Percentiles rank a stretch among this genome's conserved stretches.
These are phyloP conservation scores for Pocillopora verrucosa DNA, from an alignment of 64 coral and sea anemone species.

Conservation along the genomic window DNA sequence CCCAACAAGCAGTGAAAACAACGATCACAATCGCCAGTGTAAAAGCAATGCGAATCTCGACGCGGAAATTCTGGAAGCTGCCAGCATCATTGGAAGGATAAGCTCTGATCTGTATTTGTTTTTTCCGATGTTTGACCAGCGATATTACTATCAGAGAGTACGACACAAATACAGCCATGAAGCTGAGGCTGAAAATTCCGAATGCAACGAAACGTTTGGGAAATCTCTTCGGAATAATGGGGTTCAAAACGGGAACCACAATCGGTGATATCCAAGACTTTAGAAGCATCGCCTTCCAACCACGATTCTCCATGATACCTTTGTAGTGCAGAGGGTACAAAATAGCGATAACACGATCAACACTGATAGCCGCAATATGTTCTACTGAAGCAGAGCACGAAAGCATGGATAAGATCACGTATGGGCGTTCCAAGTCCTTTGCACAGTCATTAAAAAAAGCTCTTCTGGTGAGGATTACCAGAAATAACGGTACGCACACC, in stretches of 20 bases:
- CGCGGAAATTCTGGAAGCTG: no score
- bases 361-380: neutral
- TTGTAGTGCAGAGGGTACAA: neutral
- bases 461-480: neutral
- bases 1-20: conserved; percentile 15
- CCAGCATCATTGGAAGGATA: no score
- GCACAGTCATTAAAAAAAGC: neutral
- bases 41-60: neutral
- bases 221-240: neutral
- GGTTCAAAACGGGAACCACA: neutral
- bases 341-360: conserved; percentile 9
- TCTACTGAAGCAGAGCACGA: neutral
- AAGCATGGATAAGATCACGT: neutral
- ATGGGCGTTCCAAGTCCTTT: neutral
- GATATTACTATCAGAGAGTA: neutral
- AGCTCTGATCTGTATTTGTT: neutral
- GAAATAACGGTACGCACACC: neutral
- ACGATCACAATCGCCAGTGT: conserved; percentile 8
- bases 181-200: neutral
- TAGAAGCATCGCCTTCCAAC: neutral
- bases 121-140: neutral
- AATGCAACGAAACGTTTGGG: neutral
- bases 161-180: neutral
- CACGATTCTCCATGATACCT: neutral
- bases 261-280: neutral